Base-by-base conservation (phyloP, 2,888 invertebrate species). In the Junonia oenone region DNA sequence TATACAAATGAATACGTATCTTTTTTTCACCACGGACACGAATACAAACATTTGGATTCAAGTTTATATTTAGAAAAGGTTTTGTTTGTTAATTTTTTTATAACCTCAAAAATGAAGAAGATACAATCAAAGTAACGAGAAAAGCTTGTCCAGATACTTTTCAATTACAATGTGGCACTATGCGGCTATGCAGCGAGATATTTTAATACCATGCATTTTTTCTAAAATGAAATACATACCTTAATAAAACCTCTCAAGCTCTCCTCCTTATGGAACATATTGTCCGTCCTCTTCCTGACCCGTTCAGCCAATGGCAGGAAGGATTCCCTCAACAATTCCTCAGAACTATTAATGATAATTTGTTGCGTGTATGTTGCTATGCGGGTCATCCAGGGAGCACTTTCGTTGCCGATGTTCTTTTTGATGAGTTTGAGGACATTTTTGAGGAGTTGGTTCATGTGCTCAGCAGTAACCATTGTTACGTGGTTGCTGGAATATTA, bases 381-480 rank as follows among this genome's bases (percentile, higher is more conserved):
- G 58, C 99, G 92, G 0, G 98, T 99, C 98, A 99, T 98, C 99
- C 99, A 99, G 0, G 98, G 98, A 0, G 99, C 97, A 77, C 94
- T 96, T 67, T 97, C 97, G 68, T 98, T 97, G 50, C 99, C 99
- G 47, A 99, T 97, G 77, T 99, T 99, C 90, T 98, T 98, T 76
- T 97, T 96, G 68, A 99, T 98, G 63, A 99, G 91, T 69, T 97
- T 98, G 4, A 99, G 90, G 0, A 99, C 98, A 75, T 98, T 98
- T 66, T 98, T 98, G 22, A 99, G 91, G 6, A 99, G 91, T 52
- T 96, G 96, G 87, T 99, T 99, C 97, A 99, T 98, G 74, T 99
- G 98, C 72, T 98, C 98, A 2, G 97, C 96, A 0, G 98, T 99
- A 0, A 99, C 99, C 95, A 97, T 97, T 0, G 99, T 98, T 0